Conservation (phyloP, 1,140 invertebrate species). For the Trichomalopsis sarcophagae region DNA sequence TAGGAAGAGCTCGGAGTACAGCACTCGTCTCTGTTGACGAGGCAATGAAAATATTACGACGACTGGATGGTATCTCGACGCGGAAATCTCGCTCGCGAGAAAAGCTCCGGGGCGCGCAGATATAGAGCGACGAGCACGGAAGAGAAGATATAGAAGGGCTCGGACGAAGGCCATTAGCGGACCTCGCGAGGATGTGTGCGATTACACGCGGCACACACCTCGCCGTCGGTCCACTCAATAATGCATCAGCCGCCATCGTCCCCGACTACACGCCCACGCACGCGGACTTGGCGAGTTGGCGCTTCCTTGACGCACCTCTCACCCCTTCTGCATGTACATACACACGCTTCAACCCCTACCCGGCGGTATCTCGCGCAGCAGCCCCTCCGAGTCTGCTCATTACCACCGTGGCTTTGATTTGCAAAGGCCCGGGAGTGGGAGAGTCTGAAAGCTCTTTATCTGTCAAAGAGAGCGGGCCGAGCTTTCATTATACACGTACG, state of each 20-base stretch:
- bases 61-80: constrained; percentile 45
- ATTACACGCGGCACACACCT: constrained; percentile 57
- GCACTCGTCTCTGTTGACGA: constrained; percentile 49
- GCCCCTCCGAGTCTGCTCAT: constrained; percentile 60
- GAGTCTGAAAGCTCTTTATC: constrained; percentile 53
- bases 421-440: constrained; percentile 47
- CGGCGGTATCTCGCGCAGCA: neutral
- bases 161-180: constrained; percentile 65
- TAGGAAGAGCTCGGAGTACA: neutral
- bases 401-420: constrained; percentile 67
- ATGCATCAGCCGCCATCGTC: constrained; percentile 64
- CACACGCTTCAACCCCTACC: neutral
- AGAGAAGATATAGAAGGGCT: constrained; percentile 57
- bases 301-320: constrained; percentile 7
- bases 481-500: constrained; percentile 54
- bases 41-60: constrained; percentile 66
- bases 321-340: neutral
- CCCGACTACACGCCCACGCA: constrained; percentile 41
- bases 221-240: constrained; percentile 64
- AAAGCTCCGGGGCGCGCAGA: neutral
- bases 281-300: neutral
- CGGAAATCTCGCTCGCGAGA: constrained; percentile 23
- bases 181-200: constrained; percentile 64
- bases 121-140: constrained; percentile 55
- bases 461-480: constrained; percentile 61